Conservation (phyloP, 2,797 vertebrate genomes). For the Psittacula derbiana region DNA sequence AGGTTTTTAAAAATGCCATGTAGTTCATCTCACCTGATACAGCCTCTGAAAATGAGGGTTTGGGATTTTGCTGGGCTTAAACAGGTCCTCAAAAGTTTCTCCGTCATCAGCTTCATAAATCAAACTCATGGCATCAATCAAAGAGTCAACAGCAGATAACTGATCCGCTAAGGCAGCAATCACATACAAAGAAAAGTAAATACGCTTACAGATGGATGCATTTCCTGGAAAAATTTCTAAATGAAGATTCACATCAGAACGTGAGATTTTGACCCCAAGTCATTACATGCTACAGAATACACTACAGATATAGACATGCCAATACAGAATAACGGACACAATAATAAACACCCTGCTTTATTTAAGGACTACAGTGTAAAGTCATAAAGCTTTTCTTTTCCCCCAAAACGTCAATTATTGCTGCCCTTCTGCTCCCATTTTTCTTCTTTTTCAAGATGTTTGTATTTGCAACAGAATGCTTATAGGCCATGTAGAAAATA, state of each 20-base stretch:
- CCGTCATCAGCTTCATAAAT: conserved; percentile 78
- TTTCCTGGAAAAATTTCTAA: conserved; percentile 2
- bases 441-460: conserved; percentile 18
- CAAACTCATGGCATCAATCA: conserved; percentile 96
- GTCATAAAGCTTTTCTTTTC: neutral
- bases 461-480: conserved; percentile 38
- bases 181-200: conserved; percentile 22
- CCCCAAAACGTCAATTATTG: neutral
- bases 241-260: neutral
- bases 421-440: neutral
- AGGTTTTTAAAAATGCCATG: neutral
- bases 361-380: conserved; percentile 8
- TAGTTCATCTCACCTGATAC: conserved; percentile 85
- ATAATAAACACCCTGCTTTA: neutral
- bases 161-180: conserved; percentile 80
- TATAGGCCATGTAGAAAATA: conserved; percentile 33
- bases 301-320: neutral
- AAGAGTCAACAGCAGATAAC: conserved; percentile 85
- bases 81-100: conserved; percentile 80
- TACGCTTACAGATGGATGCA: neutral
- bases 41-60: conserved; percentile 94
- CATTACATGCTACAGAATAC: neutral
- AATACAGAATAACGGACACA: neutral
- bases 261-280: neutral
- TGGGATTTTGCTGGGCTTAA: conserved; percentile 87